Conservation (phyloP, 92 coral and sea anemone species). For the Nematostella vectensis region DNA sequence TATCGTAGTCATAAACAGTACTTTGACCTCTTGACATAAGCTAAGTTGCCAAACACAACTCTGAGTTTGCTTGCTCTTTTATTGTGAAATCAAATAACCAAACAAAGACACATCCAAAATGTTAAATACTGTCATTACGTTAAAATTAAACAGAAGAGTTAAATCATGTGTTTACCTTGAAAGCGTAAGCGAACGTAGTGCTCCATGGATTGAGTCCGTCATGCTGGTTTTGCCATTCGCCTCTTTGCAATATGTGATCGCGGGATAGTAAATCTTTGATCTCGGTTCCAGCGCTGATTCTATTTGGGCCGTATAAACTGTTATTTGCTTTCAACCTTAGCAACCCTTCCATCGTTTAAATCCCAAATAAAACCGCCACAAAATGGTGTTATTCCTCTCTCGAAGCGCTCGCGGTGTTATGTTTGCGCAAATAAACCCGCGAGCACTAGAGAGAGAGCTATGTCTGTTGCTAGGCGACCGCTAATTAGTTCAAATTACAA, state of each 20-base stretch:
- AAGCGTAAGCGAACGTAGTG: conserved; percentile 51
- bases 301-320: conserved; percentile 68
- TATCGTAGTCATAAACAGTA: background rate
- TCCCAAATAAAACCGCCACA: background rate
- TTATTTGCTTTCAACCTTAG: conserved; percentile 13
- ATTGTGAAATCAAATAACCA: too few species aligned
- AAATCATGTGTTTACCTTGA: too few species aligned
- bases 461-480: conserved; percentile 20
- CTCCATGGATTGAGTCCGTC: conserved; percentile 37
- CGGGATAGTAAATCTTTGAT: conserved; percentile 57
- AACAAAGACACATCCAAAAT: too few species aligned
- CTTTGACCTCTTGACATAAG: background rate
- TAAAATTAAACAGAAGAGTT: too few species aligned
- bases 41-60: too few species aligned
- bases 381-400: background rate
- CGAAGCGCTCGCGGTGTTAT: too few species aligned
- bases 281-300: conserved; percentile 53
- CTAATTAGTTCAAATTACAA: conserved; percentile 24
- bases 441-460: too few species aligned
- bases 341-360: conserved; percentile 12
- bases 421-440: too few species aligned
- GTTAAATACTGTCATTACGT: too few species aligned
- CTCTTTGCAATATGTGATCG: conserved; percentile 58
- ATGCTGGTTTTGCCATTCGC: conserved; percentile 44
- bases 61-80: too few species aligned